Conservation (phyloP, 2,888 invertebrate genomes). For the Gonocerus acuteangulatus region DNA sequence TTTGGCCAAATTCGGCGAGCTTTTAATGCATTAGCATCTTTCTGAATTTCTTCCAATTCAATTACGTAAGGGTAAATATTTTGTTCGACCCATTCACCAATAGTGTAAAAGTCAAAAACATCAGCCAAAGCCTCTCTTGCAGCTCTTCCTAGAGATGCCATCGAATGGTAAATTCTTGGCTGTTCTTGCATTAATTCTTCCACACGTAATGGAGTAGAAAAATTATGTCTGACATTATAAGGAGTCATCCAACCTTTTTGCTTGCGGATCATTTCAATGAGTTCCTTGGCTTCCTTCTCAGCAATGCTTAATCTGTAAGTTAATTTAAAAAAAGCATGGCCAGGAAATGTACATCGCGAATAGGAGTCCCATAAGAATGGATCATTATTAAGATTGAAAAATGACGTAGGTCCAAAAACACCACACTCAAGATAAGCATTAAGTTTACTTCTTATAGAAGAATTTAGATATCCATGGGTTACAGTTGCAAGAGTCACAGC, state of each 20-base stretch:
- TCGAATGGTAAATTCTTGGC: constrained; percentile 52
- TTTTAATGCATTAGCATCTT: constrained; percentile 49
- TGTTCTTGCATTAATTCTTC: constrained; percentile 54
- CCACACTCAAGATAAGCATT: constrained; percentile 52
- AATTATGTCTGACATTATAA: constrained; percentile 61
- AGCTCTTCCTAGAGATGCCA: constrained; percentile 49
- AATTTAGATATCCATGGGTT: constrained; percentile 54
- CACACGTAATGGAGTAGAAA: constrained; percentile 58
- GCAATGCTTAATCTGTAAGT: constrained; percentile 45
- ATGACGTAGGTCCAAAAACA: constrained; percentile 41
- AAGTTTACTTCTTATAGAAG: constrained; percentile 46
- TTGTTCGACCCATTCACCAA: constrained; percentile 61
- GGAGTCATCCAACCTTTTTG: constrained; percentile 55
- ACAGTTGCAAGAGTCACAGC: constrained; percentile 54
- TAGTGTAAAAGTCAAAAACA: constrained; percentile 53
- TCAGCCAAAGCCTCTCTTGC: constrained; percentile 52
- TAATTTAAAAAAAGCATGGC: constrained; percentile 50
- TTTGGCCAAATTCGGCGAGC: constrained; percentile 52
- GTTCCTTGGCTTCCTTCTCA: constrained; percentile 42
- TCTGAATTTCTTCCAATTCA: constrained; percentile 51
- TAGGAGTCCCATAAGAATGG: constrained; percentile 56
- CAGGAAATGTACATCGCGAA: constrained; percentile 57
- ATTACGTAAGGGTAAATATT: constrained; percentile 51
- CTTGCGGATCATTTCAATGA: constrained; percentile 32
- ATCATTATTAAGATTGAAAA: constrained; percentile 48